These are phyloP conservation scores for Aphaenogaster floridana DNA, from an alignment of 1,140 invertebrate species.

Conservation along the genomic window DNA sequence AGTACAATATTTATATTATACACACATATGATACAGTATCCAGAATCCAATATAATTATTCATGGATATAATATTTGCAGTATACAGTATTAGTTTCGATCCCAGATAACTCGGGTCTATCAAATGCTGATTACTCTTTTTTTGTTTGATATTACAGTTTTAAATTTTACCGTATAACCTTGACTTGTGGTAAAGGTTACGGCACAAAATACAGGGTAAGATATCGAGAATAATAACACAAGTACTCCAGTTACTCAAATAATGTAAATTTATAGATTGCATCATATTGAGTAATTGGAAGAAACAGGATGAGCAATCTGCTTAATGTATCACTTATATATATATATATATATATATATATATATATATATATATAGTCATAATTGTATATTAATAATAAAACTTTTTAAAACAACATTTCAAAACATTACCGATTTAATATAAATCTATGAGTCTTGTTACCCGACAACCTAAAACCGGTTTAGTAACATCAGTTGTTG, in stretches of 20 bases:
- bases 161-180: background rate
- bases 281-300: background rate
- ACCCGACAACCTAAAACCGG: too few relatives aligned
- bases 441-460: too few relatives aligned
- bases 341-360: too few relatives aligned
- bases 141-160: background rate
- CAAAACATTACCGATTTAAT: background rate
- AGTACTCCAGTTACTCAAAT: too few relatives aligned
- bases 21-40: background rate
- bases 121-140: background rate
- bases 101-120: background rate
- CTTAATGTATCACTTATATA: background rate
- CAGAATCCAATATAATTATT: background rate
- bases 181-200: background rate
- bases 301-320: background rate
- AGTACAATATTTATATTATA: background rate
- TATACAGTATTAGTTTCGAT: background rate
- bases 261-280: background rate
- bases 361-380: background rate
- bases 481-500: too few relatives aligned
- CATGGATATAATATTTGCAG: background rate
- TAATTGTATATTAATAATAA: background rate
- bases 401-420: background rate
- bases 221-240: background rate
- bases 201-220: background rate